A percentile compares a stretch with the other conserved stretches of the same genome.
These are phyloP conservation scores for Trachythela sp. DNA, from an alignment of 64 coral and sea anemone species.

Conservation along the genomic window DNA sequence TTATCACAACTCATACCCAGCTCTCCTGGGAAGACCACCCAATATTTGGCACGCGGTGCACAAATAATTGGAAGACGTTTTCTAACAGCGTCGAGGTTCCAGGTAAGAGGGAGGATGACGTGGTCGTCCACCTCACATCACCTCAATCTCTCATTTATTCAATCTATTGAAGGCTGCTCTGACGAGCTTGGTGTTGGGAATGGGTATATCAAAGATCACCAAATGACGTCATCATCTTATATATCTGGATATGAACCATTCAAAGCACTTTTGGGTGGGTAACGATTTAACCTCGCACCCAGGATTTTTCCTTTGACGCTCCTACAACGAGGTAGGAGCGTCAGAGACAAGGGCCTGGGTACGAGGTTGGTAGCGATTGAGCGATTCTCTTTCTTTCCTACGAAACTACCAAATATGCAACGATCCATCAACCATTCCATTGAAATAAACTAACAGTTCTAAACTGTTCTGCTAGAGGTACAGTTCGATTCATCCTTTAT, in stretches of 20 bases:
- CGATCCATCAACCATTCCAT: too few species aligned
- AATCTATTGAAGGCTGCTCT: constrained; percentile 38
- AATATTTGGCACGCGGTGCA: constrained; percentile 26
- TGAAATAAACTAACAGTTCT: too few species aligned
- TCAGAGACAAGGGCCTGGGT: too few species aligned
- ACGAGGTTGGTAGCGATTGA: too few species aligned
- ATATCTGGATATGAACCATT: constrained; percentile 40
- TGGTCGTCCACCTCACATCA: too few species aligned
- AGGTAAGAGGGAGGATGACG: constrained; percentile 38
- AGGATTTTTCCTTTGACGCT: neutral
- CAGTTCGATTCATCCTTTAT: too few species aligned
- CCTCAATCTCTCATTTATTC: neutral
- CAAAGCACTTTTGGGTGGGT: constrained; percentile 49
- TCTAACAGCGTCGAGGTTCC: constrained; percentile 53
- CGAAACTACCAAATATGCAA: too few species aligned
- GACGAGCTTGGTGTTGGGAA: constrained; percentile 53
- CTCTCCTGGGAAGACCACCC: constrained; percentile 36
- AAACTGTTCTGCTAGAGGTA: too few species aligned
- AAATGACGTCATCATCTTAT: constrained; percentile 56
- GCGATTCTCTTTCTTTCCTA: too few species aligned
- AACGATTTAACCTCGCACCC: neutral
- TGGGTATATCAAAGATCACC: constrained; percentile 53
- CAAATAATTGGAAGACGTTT: constrained; percentile 31
- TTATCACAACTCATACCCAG: constrained; percentile 33
- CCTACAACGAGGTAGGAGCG: neutral